phyloP scores from a whole-genome alignment of 53 echinoderm and acorn worm genomes.

The Paracentrotus lividus region DNA sequence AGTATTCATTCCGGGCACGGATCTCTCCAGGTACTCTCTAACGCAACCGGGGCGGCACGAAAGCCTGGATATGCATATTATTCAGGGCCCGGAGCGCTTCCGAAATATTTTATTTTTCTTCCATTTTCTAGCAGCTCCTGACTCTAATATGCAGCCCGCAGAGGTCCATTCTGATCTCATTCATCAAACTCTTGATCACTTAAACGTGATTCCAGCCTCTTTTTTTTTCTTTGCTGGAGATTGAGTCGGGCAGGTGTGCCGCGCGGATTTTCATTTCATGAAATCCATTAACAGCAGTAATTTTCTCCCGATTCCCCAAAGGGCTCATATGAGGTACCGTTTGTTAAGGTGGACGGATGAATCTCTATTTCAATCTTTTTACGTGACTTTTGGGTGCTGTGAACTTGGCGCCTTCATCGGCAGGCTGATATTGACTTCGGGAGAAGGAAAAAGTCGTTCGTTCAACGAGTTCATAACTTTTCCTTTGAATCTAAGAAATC shows the following conservation, averaged over 20 bases:
- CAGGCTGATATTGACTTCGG: background rate
- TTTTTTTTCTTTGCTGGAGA: background rate
- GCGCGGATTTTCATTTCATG: conserved; percentile 44
- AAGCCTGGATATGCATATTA: conserved; percentile 29
- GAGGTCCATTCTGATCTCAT: conserved; percentile 14
- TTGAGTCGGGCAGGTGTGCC: conserved; percentile 39
- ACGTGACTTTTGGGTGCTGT: conserved; percentile 28
- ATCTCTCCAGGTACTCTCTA: background rate
- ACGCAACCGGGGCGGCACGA: background rate
- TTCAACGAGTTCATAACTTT: background rate
- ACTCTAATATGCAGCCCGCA: background rate
- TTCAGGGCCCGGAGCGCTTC: conserved; percentile 36
- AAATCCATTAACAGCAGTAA: conserved; percentile 55
- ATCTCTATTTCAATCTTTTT: background rate
- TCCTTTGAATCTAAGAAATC: background rate
- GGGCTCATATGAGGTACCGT: conserved; percentile 16
- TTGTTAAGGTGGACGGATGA: background rate
- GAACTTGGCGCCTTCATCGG: background rate
- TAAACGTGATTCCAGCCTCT: conserved; percentile 19
- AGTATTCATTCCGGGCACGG: conserved; percentile 15
- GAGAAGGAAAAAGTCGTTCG: background rate
- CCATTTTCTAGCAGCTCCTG: conserved; percentile 45
- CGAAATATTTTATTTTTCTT: conserved; percentile 54
- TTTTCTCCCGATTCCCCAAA: conserved; percentile 7
- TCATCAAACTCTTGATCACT: conserved; percentile 25